Evolutionary conservation across 2,113 vertebrate genomes (phyloP).

Genomic region (Pungitius pungitius): DNA sequence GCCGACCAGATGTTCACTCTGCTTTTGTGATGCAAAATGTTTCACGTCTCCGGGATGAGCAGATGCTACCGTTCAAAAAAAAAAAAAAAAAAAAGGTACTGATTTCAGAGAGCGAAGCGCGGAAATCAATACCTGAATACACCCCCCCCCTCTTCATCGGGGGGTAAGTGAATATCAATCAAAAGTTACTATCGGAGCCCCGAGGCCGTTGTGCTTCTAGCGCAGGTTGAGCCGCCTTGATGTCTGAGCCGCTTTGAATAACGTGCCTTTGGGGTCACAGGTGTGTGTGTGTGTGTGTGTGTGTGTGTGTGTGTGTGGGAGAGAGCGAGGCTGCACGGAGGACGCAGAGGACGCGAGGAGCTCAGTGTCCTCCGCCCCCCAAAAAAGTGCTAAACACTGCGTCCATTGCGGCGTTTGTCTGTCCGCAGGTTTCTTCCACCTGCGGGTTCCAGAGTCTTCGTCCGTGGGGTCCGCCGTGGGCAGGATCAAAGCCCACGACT

Average conservation of each 20-base stretch:
- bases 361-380: conserved; percentile 19
- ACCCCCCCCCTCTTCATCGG: conserved; percentile 12
- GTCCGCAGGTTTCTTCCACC: conserved; percentile 91
- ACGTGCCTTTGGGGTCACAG: conserved; percentile 43
- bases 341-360: conserved; percentile 25
- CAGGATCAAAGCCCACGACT: conserved; percentile 94
- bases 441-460: conserved; percentile 94
- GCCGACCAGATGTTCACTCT: neutral
- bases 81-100: no score
- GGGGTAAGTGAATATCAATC: conserved; percentile 31
- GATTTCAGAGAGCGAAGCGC: conserved; percentile 4
- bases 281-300: neutral
- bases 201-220: conserved; percentile 30
- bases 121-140: neutral
- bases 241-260: conserved; percentile 59
- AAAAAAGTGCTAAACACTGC: conserved; percentile 39
- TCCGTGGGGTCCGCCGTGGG: conserved; percentile 89
- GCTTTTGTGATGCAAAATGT: conserved; percentile 5
- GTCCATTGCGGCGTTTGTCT: conserved; percentile 26
- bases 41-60: conserved; percentile 7
- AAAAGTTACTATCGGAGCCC: conserved; percentile 13
- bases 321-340: conserved; percentile 12
- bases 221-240: conserved; percentile 43
- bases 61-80: conserved; percentile 17
- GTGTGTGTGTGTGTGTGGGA: neutral